A percentile compares a stretch with the other conserved stretches of the same genome.
phyloP scores from a whole-genome alignment of 2,797 vertebrate species.

The Eulemur rubriventer region DNA sequence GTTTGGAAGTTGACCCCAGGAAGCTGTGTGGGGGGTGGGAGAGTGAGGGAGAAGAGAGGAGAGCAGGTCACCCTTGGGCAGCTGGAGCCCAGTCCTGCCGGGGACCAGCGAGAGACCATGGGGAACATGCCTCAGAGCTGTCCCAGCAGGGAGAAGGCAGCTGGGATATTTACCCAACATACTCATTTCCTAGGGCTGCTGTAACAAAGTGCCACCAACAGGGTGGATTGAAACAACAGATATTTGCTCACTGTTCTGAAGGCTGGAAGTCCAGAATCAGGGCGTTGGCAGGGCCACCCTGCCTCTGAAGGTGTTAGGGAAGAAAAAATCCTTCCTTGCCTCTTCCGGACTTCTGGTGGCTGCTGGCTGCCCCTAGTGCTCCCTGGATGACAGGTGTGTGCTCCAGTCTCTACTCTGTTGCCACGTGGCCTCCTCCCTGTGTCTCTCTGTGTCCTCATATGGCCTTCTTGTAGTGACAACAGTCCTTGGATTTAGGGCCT shows the following conservation, averaged over 20 bases:
- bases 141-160: not conserved
- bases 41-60: no score
- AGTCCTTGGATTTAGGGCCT: not conserved
- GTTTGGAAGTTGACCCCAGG: not conserved
- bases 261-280: no score
- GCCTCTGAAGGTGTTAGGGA: not conserved
- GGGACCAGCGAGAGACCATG: not conserved
- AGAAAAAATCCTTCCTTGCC: no score
- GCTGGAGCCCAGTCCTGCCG: not conserved
- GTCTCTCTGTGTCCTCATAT: not conserved
- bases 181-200: not conserved
- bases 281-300: rapidly evolving
- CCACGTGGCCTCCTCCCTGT: not conserved
- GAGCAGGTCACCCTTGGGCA: not conserved
- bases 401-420: not conserved
- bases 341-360: not conserved
- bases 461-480: not conserved
- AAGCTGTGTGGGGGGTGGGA: not conserved
- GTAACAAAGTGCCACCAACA: not conserved
- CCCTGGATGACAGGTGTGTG: not conserved
- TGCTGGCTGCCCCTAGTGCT: not conserved
- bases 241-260: not conserved
- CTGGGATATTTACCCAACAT: no score
- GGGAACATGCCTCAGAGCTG: rapidly evolving
- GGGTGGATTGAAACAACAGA: not conserved